phyloP scores from a whole-genome alignment of 1,140 invertebrate genomes.

The Schlechtendalia chinensis region DNA sequence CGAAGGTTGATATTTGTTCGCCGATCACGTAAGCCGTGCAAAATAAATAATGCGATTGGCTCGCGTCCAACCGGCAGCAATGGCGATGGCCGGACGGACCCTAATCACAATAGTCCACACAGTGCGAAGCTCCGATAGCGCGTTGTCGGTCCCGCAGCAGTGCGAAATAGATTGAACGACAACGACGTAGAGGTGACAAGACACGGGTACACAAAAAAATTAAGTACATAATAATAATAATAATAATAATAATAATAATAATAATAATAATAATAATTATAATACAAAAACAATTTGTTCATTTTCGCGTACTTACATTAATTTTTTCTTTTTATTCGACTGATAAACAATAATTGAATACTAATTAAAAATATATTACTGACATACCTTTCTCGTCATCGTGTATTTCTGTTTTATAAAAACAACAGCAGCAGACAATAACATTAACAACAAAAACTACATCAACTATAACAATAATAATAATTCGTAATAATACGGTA shows the following conservation, averaged over 20 bases:
- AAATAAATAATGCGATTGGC: constrained; percentile 47
- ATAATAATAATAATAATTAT: not conserved
- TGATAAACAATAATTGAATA: no score
- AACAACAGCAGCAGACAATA: no score
- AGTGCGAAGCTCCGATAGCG: constrained; percentile 24
- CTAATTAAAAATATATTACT: no score
- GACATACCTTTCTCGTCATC: not conserved
- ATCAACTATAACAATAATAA: not conserved
- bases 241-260: no score
- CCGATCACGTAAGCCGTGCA: constrained; percentile 43
- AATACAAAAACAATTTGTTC: not conserved
- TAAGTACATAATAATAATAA: no score
- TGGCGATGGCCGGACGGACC: constrained; percentile 6
- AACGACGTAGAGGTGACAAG: no score
- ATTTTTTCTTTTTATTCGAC: no score
- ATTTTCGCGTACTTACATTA: not conserved
- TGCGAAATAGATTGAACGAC: not conserved
- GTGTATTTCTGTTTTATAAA: not conserved
- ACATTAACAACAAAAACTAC: no score
- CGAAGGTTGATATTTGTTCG: constrained; percentile 45
- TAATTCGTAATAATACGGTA: not conserved
- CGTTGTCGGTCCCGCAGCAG: no score
- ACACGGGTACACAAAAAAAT: no score
- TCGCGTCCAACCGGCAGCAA: constrained; percentile 11
- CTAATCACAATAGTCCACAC: constrained; percentile 25